Evolutionary conservation across 2,888 invertebrate species (phyloP), one percentile per base, ranked within the genome.

Genomic region (Nemotelus pantherinus): DNA sequence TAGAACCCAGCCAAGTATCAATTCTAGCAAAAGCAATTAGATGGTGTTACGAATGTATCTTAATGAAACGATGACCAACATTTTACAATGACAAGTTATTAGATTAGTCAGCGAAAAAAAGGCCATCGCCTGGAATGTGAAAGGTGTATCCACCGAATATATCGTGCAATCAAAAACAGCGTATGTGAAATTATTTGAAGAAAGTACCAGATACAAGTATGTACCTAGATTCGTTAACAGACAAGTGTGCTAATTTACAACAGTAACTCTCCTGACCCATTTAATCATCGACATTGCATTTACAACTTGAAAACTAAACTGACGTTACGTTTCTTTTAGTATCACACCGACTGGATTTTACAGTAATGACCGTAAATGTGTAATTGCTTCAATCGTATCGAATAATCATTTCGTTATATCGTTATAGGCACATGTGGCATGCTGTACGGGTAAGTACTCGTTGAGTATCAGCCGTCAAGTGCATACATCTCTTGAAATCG

Each of bases 41-140:
- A 25, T 25, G 25, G 25, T 25, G 25, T 25, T 25, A 25, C 70
- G 53, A 70, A 70, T 70, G 70, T 67, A 67, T 67, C 67, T 67
- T 48, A 67, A 67, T 67, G 67, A 67, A 50, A 45, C 50, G 47
- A 67, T 55, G 63, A n/a, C 63, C 63, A 25, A 63, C 7, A 9
- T 63, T 25, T 7, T 43, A 55, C 53, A 44, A 44, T 70, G 70
- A 70, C 70, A 70, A 7, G 55, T 55, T 70, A 3, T 39, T 3
- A 43, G 70, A 70, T 70, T 70, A 70, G 43, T 55, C 55, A 47
- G 53, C 70, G 43, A 70, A 70, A 70, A 55, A 39, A 25, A n/a
- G 43, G 53, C 55, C 70, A 70, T 55, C 43, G 44, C 3, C 7
- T 2, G 43, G 55, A 53, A 70, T 70, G 70, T 70, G 70, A 70